Evolutionary conservation across 2,113 vertebrate species (phyloP).

Genomic region (Podarcis muralis): DNA sequence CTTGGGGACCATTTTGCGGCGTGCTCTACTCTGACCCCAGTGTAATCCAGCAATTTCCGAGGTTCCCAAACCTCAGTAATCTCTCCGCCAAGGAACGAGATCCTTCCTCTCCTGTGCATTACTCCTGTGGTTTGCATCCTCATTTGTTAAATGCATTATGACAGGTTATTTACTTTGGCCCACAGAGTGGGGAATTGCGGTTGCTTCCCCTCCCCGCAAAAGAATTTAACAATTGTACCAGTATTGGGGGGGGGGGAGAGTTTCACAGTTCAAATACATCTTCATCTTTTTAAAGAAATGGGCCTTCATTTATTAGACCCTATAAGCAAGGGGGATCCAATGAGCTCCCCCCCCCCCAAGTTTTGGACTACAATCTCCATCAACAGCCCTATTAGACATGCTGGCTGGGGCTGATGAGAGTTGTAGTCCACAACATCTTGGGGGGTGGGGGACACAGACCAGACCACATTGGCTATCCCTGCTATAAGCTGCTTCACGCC

Average conservation of each 20-base stretch:
- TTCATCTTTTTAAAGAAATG: no score
- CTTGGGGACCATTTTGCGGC: neutral
- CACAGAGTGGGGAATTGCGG: neutral
- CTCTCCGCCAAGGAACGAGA: neutral
- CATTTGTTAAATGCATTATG: slow-evolving; percentile 11
- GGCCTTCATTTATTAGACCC: no score
- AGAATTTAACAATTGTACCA: neutral
- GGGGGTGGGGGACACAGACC: neutral
- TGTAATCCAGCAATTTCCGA: neutral
- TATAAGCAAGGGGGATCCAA: no score
- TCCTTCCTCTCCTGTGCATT: neutral
- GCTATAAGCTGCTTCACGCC: neutral
- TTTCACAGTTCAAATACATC: neutral
- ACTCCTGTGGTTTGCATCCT: neutral
- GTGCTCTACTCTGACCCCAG: neutral
- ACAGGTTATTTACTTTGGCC: slow-evolving; percentile 1
- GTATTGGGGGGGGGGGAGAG: neutral
- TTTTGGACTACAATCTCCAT: no score
- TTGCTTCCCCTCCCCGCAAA: neutral
- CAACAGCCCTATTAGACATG: neutral
- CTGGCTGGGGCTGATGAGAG: neutral
- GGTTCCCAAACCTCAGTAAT: neutral
- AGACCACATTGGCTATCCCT: no score
- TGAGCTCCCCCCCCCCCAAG: no score
- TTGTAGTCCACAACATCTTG: neutral